A percentile compares a stretch with the other conserved stretches of the same genome.
Conservation (phyloP, 2,888 invertebrate species). For the Tiphia femorata region DNA sequence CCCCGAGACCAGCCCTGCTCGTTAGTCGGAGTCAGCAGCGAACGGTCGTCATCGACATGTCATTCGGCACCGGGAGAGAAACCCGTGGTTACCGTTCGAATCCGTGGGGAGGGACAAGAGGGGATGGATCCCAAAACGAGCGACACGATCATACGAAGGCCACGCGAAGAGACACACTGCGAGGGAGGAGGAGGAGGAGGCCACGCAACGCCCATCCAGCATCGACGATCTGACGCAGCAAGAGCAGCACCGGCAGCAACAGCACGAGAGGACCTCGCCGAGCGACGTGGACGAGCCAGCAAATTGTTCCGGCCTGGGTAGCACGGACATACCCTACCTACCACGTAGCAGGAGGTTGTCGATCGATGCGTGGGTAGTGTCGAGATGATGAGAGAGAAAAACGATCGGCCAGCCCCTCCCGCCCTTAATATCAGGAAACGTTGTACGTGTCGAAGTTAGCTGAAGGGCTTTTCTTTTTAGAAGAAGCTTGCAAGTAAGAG, state of each 20-base stretch:
- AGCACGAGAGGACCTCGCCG: too few species aligned
- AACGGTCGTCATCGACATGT: conserved; percentile 69
- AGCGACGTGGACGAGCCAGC: conserved; percentile 39
- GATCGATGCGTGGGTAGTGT: conserved; percentile 25
- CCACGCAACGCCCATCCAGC: conserved; percentile 38
- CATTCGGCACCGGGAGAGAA: conserved; percentile 59
- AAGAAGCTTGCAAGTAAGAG: too few species aligned
- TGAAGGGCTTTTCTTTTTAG: too few species aligned
- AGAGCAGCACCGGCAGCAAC: conserved; percentile 34
- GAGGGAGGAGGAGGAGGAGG: too few species aligned
- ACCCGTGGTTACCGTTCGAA: conserved; percentile 29
- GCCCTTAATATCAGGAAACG: too few species aligned
- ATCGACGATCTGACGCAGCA: conserved; percentile 60
- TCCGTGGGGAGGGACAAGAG: conserved; percentile 15
- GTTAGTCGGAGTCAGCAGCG: conserved; percentile 69
- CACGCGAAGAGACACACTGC: conserved; percentile 28
- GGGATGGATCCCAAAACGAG: conserved; percentile 20
- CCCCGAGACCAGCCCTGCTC: conserved; percentile 67
- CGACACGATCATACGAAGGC: conserved; percentile 23
- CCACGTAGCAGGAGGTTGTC: too few species aligned
- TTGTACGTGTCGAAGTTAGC: too few species aligned
- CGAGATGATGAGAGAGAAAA: conserved; percentile 23
- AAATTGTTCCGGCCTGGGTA: conserved; percentile 60
- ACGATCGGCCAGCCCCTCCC: too few species aligned
- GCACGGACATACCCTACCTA: conserved; percentile 20